phyloP scores from a whole-genome alignment of 2,888 invertebrate genomes.

The Lycophotia porphyrea region DNA sequence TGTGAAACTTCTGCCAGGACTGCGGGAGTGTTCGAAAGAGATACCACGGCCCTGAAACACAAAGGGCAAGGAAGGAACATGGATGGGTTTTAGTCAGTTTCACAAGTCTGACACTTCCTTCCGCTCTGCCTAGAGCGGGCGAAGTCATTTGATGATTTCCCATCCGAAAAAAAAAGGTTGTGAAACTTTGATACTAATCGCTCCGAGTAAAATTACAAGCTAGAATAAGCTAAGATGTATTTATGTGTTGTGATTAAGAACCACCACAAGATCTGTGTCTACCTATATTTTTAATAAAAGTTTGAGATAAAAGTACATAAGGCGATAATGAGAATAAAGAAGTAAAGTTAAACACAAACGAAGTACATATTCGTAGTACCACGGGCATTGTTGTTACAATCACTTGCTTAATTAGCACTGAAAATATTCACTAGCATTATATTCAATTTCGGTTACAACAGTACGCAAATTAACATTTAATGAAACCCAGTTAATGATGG shows the following conservation, averaged over 20 bases:
- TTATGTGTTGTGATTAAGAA: not conserved
- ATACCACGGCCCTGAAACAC: too few relatives aligned
- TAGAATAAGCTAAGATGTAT: not conserved
- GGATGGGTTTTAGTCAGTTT: too few relatives aligned
- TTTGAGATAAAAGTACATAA: not conserved
- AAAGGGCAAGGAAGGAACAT: too few relatives aligned
- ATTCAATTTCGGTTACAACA: conserved; percentile 43
- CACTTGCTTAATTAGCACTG: conserved; percentile 49
- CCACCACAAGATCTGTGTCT: not conserved
- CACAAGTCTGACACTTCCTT: too few relatives aligned
- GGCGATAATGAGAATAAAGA: not conserved
- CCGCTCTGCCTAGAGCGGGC: too few relatives aligned
- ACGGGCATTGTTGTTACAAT: conserved; percentile 19
- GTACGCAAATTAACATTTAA: conserved; percentile 51
- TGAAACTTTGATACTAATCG: not conserved
- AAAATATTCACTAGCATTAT: conserved; percentile 47
- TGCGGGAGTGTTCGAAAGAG: too few relatives aligned
- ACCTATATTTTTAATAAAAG: not conserved
- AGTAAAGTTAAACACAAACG: conserved; percentile 11
- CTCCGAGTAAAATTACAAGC: not conserved
- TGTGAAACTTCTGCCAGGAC: too few relatives aligned
- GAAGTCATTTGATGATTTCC: too few relatives aligned
- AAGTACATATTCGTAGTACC: conserved; percentile 17
- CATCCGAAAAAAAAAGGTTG: too few relatives aligned
- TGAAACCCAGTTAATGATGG: conserved; percentile 47